These are phyloP conservation scores for Spicauda simplicius DNA, from an alignment of 2,888 invertebrate species.

Conservation along the genomic window DNA sequence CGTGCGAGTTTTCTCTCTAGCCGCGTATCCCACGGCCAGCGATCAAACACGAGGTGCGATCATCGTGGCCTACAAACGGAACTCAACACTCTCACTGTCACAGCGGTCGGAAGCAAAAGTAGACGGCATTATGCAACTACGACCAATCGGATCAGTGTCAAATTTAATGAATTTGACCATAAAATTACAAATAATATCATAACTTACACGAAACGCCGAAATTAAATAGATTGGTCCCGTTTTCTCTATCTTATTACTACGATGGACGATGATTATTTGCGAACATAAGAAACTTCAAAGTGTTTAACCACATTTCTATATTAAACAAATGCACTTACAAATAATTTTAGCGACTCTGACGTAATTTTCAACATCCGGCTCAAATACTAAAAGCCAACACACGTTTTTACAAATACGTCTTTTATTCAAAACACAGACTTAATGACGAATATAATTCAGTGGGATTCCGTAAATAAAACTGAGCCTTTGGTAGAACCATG, in stretches of 20 bases:
- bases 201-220: conserved; percentile 21
- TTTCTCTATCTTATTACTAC: conserved; percentile 7
- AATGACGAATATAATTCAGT: conserved; percentile 3
- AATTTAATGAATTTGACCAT: conserved; percentile 29
- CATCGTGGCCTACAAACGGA: conserved; percentile 70
- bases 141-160: conserved; percentile 40
- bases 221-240: conserved; percentile 5
- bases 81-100: conserved; percentile 76
- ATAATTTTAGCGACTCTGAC: conserved; percentile 16
- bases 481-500: conserved; percentile 14
- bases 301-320: neutral
- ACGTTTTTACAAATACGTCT: conserved; percentile 18
- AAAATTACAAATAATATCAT: conserved; percentile 25
- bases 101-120: conserved; percentile 49
- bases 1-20: conserved; percentile 61
- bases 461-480: conserved; percentile 20
- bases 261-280: neutral
- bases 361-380: conserved; percentile 29
- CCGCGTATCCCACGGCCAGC: conserved; percentile 53
- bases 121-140: conserved; percentile 49
- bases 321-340: conserved; percentile 3
- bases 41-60: conserved; percentile 51
- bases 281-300: too few relatives aligned
- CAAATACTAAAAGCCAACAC: conserved; percentile 17
- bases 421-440: conserved; percentile 12